These are phyloP conservation scores for Pasiphila rectangulata DNA, from an alignment of 2,888 invertebrate genomes.

Conservation along the genomic window DNA sequence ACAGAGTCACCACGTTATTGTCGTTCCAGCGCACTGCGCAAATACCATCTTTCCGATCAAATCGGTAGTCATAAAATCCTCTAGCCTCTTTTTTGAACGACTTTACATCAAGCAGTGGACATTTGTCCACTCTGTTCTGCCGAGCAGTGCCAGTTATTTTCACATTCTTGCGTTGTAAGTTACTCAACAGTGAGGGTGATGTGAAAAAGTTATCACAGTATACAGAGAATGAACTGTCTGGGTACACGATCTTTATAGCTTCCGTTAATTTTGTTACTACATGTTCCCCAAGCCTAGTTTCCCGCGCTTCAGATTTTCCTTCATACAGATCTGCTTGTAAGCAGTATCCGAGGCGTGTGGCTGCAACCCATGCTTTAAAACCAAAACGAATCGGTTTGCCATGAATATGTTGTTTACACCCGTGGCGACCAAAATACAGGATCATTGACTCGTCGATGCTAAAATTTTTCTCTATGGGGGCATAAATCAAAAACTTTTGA, in stretches of 20 bases:
- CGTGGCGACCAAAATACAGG: slow-evolving; percentile 43
- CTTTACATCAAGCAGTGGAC: slow-evolving; percentile 18
- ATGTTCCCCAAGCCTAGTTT: slow-evolving; percentile 13
- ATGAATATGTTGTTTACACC: slow-evolving; percentile 38
- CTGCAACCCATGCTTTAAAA: slow-evolving; percentile 40
- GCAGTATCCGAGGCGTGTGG: slow-evolving; percentile 36
- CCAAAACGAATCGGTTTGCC: slow-evolving; percentile 40
- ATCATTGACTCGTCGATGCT: slow-evolving; percentile 42
- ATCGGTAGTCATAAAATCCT: slow-evolving; percentile 11
- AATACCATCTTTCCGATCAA: slow-evolving; percentile 2
- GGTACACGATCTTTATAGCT: neutral
- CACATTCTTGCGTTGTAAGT: slow-evolving; percentile 2
- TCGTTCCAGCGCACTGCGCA: slow-evolving; percentile 10
- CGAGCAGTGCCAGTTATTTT: slow-evolving; percentile 16
- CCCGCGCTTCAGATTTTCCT: slow-evolving; percentile 26
- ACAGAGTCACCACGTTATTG: slow-evolving; percentile 4
- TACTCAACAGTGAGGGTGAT: slow-evolving; percentile 5
- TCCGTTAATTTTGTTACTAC: slow-evolving; percentile 6
- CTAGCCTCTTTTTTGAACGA: slow-evolving; percentile 18
- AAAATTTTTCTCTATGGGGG: slow-evolving; percentile 3
- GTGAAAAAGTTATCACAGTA: slow-evolving; percentile 24
- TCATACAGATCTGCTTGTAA: slow-evolving; percentile 35
- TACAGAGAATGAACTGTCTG: slow-evolving; percentile 16
- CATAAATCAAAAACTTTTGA: slow-evolving; percentile 14
- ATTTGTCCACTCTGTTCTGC: slow-evolving; percentile 19